Base-by-base conservation (phyloP, 2,797 vertebrate genomes). In the Corythornis leucogaster region DNA sequence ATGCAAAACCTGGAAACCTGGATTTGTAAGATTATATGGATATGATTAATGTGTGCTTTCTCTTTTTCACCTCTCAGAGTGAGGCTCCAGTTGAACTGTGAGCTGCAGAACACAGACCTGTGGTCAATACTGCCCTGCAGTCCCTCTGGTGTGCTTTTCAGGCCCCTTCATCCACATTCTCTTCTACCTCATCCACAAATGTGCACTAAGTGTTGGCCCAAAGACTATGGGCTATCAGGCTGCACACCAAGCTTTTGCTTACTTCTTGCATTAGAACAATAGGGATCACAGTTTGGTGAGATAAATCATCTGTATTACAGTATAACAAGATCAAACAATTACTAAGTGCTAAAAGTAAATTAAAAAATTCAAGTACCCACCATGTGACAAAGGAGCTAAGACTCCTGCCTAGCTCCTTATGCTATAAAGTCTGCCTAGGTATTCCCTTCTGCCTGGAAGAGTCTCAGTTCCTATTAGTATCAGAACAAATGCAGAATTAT, bases 181-280 rank as follows among this genome's bases (percentile, higher is more conserved):
- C 30, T 64, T 63, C 62, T 26, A 15, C 38, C n/a, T 71, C 62
- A 70, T 21, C 2, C 0, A 4, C 20, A 42, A 38, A 8, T 55
- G 50, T 0, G 0, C 46, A 46, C 2, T 6, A 85, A 21, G 7
- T 6, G 24, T 15, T 59, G n/a, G 18, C 43, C 35, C 74, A 33
- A 82, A 57, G 46, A 31, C 35, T 5, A 2, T 8, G 33, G n/a
- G 30, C 50, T 69, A 6, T 7, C 5, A n/a, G 48, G 26, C 22
- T 67, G 22, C 45, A 45, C 25, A 45, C 25, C 31, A n/a, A 74
- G 22, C n/a, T 90, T 45, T 76, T 57, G 16, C 48, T 61, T 62
- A 77, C 26, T 35, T 70, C 40, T 26, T 21, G n/a, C 22, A 64
- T n/a, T 54, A 87, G 86, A 67, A 5, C 22, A 43, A 35, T 15